Percentiles rank a stretch among this genome's conserved stretches.
These are phyloP conservation scores for Morpho achilles DNA, from an alignment of 2,888 invertebrate species.

Conservation along the genomic window DNA sequence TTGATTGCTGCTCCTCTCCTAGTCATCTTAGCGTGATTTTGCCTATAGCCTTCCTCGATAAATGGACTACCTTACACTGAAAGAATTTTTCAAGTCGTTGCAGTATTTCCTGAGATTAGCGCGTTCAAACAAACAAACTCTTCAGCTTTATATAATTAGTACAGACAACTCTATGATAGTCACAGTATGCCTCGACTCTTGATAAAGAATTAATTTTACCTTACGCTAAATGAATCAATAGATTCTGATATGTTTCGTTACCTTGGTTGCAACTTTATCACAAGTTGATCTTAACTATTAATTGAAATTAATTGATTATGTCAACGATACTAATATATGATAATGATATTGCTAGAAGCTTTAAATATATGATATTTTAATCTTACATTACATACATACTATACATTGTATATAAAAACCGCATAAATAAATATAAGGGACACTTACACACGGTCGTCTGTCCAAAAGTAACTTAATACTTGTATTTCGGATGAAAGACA, in stretches of 20 bases:
- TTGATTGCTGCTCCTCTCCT: too few relatives aligned
- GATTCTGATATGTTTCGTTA: slow-evolving; percentile 87
- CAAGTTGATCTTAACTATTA: slow-evolving; percentile 70
- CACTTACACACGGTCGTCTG: too few relatives aligned
- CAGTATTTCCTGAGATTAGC: too few relatives aligned
- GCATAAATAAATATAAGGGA: too few relatives aligned
- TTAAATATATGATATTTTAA: slow-evolving; percentile 30
- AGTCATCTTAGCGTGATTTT: too few relatives aligned
- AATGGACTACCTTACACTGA: too few relatives aligned
- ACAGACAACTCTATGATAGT: neutral
- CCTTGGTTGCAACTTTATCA: slow-evolving; percentile 84
- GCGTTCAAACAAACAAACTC: too few relatives aligned
- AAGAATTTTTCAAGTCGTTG: too few relatives aligned
- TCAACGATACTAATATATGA: slow-evolving; percentile 38
- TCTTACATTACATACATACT: neutral
- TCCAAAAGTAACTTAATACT: too few relatives aligned
- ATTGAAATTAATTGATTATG: slow-evolving; percentile 68
- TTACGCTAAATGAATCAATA: slow-evolving; percentile 80
- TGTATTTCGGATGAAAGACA: too few relatives aligned
- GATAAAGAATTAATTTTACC: slow-evolving; percentile 28
- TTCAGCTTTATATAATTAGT: too few relatives aligned
- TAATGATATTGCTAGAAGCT: slow-evolving; percentile 64
- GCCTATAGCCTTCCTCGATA: too few relatives aligned
- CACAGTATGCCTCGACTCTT: neutral
- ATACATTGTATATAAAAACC: neutral